Evolutionary conservation across 2,888 invertebrate genomes (phyloP).

Genomic region (Morpho helenor): DNA sequence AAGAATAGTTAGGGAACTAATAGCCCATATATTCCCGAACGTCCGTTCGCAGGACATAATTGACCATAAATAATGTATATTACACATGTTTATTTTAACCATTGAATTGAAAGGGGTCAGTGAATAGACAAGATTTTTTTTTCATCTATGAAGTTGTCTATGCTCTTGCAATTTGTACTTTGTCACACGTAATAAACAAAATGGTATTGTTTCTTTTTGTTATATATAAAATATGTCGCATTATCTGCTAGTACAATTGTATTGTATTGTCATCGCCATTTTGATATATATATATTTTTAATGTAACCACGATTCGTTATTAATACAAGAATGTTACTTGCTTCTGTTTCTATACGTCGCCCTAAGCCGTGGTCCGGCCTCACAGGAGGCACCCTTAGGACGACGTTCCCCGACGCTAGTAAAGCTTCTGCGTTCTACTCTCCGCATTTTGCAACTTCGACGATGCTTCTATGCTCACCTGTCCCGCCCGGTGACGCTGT

Average conservation of each 20-base stretch:
- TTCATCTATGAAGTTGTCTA: constrained; percentile 18
- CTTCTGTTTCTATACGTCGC: too few relatives aligned
- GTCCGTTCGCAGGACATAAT: constrained; percentile 66
- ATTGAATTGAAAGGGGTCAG: constrained; percentile 41
- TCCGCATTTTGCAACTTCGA: too few relatives aligned
- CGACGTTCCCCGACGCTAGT: too few relatives aligned
- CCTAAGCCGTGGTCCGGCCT: too few relatives aligned
- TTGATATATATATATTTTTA: too few relatives aligned
- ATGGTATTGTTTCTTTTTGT: not conserved
- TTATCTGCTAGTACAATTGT: constrained; percentile 3
- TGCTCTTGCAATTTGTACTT: constrained; percentile 21
- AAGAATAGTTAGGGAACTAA: constrained; percentile 49
- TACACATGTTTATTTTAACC: constrained; percentile 65
- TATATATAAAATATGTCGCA: constrained; percentile 2
- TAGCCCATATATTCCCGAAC: constrained; percentile 51
- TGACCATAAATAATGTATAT: constrained; percentile 73
- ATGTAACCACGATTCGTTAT: too few relatives aligned
- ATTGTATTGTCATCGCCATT: not conserved
- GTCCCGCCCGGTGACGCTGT: too few relatives aligned
- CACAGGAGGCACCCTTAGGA: too few relatives aligned
- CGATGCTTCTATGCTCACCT: too few relatives aligned
- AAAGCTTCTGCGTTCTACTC: too few relatives aligned
- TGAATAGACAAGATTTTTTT: constrained; percentile 28
- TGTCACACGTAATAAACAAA: constrained; percentile 14
- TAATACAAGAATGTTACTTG: too few relatives aligned